Base-by-base conservation (phyloP, 2,113 vertebrate genomes). In the Chaetura pelagica region DNA sequence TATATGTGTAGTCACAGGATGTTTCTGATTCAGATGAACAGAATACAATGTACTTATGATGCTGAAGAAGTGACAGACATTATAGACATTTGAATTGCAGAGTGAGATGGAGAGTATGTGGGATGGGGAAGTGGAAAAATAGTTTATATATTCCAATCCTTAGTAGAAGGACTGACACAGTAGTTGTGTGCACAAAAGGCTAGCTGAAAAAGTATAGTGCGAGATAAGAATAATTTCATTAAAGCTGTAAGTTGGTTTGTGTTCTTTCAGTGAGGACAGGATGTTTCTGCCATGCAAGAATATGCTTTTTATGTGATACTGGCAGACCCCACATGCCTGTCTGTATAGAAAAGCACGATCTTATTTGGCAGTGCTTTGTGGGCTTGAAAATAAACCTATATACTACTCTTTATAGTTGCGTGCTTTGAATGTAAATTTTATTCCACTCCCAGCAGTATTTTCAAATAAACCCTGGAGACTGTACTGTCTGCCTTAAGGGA, bases 1-100 rank as follows among this genome's bases (percentile, higher is more conserved):
- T 88, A 69, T 66, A 66, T 90, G 52, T 92, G 93, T 95, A 92
- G 83, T 92, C 72, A 92, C 64, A 77, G 59, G 59, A 59, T 67
- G 51, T 81, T 93, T 81, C 84, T 90, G 38, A 83, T 88, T 90
- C 72, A 78, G 59, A 73, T 71, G 63, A 86, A 67, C 64, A 96
- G 72, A 90, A 90, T 77, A 55, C 38, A 80, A n/a, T 15, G 22
- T 63, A 52, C 9, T 84, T 55, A 18, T 1, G 3, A 67, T 83
- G 79, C 68, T 62, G 74, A 92, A 90, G 16, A 76, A 81, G 34
- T 52, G 72, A 40, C 63, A 76, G 62, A 54, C 6, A 8, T 78
- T 87, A 42, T 22, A 74, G 54, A 85, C 12, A 40, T 83, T 49
- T 64, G 78, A 92, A 34, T 54, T 93, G 49, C 35, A 90, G 58